These are phyloP conservation scores for Drosophila suzukii DNA, from an alignment of 1,140 invertebrate genomes.

Conservation along the genomic window DNA sequence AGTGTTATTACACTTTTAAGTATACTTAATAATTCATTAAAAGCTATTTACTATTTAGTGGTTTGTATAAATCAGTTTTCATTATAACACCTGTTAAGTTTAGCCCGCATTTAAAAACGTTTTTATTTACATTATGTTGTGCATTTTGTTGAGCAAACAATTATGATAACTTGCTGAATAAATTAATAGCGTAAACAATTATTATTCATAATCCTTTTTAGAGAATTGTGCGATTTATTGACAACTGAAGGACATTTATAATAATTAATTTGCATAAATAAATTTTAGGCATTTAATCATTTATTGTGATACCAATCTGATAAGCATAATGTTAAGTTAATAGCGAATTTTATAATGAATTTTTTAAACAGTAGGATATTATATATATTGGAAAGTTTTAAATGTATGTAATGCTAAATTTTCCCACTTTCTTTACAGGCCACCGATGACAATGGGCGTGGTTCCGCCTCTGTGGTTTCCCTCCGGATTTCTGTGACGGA, in stretches of 20 bases:
- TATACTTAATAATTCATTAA: no score
- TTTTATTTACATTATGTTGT: background rate
- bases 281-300: background rate
- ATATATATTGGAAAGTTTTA: no score
- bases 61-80: background rate
- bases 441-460: conserved; percentile 92
- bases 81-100: background rate
- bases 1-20: no score
- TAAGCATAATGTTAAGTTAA: no score
- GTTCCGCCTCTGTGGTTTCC: conserved; percentile 90
- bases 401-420: no score
- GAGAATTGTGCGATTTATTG: background rate
- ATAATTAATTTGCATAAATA: background rate
- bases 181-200: background rate
- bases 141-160: background rate
- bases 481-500: conserved; percentile 92
- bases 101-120: background rate
- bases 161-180: conserved; percentile 4
- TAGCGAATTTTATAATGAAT: no score
- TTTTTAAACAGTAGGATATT: no score
- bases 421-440: conserved; percentile 86
- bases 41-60: background rate
- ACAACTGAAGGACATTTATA: background rate
- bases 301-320: background rate
- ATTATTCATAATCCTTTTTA: background rate